A percentile compares a stretch with the other conserved stretches of the same genome.
These are phyloP conservation scores for Picus viridis DNA, from an alignment of 2,797 vertebrate genomes.

Conservation along the genomic window DNA sequence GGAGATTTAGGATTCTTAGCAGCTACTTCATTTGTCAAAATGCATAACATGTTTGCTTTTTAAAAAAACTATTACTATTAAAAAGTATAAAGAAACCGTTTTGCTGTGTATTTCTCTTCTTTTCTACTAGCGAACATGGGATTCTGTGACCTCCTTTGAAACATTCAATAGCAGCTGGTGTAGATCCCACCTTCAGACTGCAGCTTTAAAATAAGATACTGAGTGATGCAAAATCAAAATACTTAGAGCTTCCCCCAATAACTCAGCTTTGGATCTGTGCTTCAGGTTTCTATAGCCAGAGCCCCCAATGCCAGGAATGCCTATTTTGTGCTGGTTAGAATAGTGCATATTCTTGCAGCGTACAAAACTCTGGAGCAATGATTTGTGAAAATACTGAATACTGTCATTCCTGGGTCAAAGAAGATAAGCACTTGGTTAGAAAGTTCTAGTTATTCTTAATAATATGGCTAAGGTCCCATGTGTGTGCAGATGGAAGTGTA, in stretches of 20 bases:
- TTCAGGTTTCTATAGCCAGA: background rate
- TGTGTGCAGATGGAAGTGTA: background rate
- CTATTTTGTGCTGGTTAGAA: background rate
- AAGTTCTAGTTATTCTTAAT: background rate
- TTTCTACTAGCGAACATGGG: background rate
- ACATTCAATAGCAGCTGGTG: accelerated
- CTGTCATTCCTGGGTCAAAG: background rate
- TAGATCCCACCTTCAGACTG: background rate
- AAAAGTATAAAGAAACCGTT: background rate
- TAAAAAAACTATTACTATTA: background rate
- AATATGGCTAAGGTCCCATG: too few species aligned
- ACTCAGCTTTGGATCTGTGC: background rate
- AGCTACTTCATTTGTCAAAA: background rate
- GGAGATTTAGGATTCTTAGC: background rate
- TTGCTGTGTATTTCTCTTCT: background rate
- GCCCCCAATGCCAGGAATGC: background rate
- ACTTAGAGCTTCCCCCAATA: background rate
- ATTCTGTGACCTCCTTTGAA: background rate
- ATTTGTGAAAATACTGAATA: background rate
- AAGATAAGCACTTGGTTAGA: background rate
- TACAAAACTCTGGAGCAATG: background rate
- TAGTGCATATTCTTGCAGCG: background rate
- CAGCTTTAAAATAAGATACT: background rate
- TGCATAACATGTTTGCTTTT: background rate
- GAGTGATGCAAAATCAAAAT: background rate